Percentiles rank a stretch among this genome's conserved stretches.
Conservation (phyloP, 2,888 invertebrate species). For the Trissonchulus latispiculum region DNA sequence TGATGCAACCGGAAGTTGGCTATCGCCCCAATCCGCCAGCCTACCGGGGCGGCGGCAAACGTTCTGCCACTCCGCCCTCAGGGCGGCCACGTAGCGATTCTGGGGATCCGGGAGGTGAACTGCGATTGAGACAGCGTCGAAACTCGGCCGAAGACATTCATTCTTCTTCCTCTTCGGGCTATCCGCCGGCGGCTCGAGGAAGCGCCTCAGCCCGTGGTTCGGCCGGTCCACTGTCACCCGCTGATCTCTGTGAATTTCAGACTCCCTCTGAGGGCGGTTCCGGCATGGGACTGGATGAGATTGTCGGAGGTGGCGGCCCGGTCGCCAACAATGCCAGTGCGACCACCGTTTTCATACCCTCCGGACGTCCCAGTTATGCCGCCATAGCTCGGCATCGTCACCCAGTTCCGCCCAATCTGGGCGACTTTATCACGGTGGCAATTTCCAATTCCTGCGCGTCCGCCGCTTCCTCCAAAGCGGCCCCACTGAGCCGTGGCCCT, state of each 20-base stretch:
- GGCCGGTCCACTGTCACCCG: background rate
- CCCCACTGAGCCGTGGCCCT: background rate
- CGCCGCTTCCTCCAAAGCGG: too few relatives aligned
- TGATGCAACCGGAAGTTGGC: too few relatives aligned
- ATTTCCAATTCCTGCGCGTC: too few relatives aligned
- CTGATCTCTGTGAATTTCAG: background rate
- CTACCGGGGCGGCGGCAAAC: background rate
- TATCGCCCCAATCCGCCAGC: too few relatives aligned
- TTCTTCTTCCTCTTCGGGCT: background rate
- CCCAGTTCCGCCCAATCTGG: conserved; percentile 1
- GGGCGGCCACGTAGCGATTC: background rate
- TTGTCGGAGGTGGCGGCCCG: background rate
- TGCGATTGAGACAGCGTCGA: background rate
- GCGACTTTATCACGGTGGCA: conserved; percentile 4
- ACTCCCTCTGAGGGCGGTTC: background rate
- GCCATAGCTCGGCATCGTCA: background rate
- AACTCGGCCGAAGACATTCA: background rate
- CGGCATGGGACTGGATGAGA: background rate
- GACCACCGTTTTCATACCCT: too few relatives aligned
- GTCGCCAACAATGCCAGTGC: background rate
- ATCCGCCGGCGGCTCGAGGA: too few relatives aligned
- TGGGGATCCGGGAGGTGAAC: background rate
- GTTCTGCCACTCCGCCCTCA: background rate
- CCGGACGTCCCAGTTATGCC: background rate
- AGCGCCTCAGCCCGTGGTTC: background rate